A percentile compares a stretch with the other conserved stretches of the same genome.
Evolutionary conservation across 2,797 vertebrate genomes (phyloP).

Genomic region (Sternotherus odoratus): DNA sequence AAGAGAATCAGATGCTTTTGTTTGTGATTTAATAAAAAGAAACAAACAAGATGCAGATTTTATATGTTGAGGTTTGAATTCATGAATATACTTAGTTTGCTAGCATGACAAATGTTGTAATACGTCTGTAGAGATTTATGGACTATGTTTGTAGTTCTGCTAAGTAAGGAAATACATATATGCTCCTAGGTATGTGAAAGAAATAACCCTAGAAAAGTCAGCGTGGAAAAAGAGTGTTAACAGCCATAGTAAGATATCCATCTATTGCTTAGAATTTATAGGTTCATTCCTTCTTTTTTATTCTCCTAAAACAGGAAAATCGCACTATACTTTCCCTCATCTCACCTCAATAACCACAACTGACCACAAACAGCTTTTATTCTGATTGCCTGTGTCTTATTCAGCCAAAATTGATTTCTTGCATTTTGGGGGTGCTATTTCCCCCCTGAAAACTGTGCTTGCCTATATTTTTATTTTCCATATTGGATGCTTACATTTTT

Average conservation of each 20-base stretch:
- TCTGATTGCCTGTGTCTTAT: slow-evolving; percentile 1
- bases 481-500: slow-evolving; percentile 27
- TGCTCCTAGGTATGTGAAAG: not conserved
- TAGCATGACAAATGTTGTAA: not conserved
- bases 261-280: not conserved
- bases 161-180: not conserved
- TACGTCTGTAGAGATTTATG: not conserved
- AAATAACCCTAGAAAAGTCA: not conserved
- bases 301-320: not conserved
- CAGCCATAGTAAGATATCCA: not conserved
- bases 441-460: not conserved
- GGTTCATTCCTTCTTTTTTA: slow-evolving; percentile 11
- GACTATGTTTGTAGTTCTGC: accelerated
- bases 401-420: not conserved
- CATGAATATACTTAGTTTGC: not conserved
- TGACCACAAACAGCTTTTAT: not conserved
- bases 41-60: accelerated
- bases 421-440: slow-evolving; percentile 23
- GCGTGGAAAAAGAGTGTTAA: not conserved
- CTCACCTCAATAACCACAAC: not conserved
- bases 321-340: not conserved
- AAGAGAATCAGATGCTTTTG: not conserved
- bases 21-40: not conserved
- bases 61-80: not conserved
- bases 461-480: slow-evolving; percentile 22